Evolutionary conservation across 2,888 invertebrate genomes (phyloP).

Genomic region (Drosophila ezoana): DNA sequence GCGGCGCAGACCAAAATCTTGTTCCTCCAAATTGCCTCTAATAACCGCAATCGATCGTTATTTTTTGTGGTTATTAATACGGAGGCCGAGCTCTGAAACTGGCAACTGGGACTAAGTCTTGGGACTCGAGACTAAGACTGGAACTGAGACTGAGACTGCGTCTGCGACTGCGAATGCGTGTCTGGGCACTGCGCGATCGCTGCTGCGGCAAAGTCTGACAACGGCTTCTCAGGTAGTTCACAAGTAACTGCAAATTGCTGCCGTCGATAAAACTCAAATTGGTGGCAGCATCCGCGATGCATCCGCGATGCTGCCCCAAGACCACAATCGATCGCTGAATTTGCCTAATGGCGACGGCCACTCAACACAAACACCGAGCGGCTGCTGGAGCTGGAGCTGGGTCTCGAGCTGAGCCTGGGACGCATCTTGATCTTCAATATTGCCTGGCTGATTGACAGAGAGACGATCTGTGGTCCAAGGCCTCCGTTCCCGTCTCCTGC

Average conservation of each 20-base stretch:
- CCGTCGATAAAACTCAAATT: conserved; percentile 79
- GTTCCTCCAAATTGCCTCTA: conserved; percentile 79
- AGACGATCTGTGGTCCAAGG: conserved; percentile 44
- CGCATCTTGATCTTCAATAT: conserved; percentile 64
- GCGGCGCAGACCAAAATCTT: conserved; percentile 60
- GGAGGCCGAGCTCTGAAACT: conserved; percentile 31
- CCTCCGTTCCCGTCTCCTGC: conserved; percentile 16
- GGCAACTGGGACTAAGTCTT: conserved; percentile 11
- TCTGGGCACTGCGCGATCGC: conserved; percentile 22
- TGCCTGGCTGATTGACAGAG: conserved; percentile 66
- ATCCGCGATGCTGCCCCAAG: conserved; percentile 62
- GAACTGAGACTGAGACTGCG: conserved; percentile 12
- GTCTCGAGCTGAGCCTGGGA: conserved; percentile 20
- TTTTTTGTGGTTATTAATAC: conserved; percentile 83
- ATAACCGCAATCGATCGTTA: conserved; percentile 82
- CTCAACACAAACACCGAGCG: conserved; percentile 78
- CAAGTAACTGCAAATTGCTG: conserved; percentile 84
- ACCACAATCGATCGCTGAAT: conserved; percentile 77
- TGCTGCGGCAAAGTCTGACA: conserved; percentile 53
- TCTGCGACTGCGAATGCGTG: conserved; percentile 29
- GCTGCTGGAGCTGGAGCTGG: conserved; percentile 11
- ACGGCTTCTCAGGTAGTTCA: conserved; percentile 84
- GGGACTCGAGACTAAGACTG: conserved; percentile 24
- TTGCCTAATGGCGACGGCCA: conserved; percentile 82
- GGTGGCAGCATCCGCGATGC: conserved; percentile 52